phyloP scores from a whole-genome alignment of 1,140 invertebrate genomes.

The Antheraea mylitta region DNA sequence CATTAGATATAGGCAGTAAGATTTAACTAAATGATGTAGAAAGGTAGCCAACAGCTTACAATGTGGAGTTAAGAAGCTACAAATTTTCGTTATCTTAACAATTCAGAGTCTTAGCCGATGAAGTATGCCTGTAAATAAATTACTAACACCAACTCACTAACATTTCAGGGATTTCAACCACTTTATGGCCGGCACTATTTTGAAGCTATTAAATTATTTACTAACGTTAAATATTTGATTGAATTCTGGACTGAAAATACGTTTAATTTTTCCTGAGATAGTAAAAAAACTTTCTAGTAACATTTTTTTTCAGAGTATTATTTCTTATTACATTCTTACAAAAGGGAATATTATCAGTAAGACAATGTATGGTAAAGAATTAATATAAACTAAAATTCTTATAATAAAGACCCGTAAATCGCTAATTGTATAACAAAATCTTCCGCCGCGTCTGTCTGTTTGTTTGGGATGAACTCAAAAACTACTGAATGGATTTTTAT shows the following conservation, averaged over 20 bases:
- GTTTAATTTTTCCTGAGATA: not conserved
- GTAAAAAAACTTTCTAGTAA: too few species aligned
- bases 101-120: conserved; percentile 7
- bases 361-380: too few species aligned
- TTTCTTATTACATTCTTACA: too few species aligned
- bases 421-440: too few species aligned
- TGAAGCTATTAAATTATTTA: not conserved
- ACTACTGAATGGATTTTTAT: too few species aligned
- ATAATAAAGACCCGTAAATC: too few species aligned
- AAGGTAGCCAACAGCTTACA: conserved; percentile 5
- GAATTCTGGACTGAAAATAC: not conserved
- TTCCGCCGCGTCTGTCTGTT: too few species aligned
- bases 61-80: conserved; percentile 10
- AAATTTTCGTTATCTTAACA: conserved; percentile 13
- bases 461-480: too few species aligned
- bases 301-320: too few species aligned
- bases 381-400: too few species aligned
- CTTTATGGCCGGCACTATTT: not conserved
- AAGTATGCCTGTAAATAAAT: conserved; percentile 1
- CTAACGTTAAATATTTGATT: not conserved
- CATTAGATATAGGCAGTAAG: not conserved
- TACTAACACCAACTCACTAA: conserved; percentile 4
- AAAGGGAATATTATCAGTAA: too few species aligned
- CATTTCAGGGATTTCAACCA: conserved; percentile 3
- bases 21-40: not conserved